phyloP scores from a whole-genome alignment of 2,797 vertebrate genomes.

The Amblyopsis hoosieri region DNA sequence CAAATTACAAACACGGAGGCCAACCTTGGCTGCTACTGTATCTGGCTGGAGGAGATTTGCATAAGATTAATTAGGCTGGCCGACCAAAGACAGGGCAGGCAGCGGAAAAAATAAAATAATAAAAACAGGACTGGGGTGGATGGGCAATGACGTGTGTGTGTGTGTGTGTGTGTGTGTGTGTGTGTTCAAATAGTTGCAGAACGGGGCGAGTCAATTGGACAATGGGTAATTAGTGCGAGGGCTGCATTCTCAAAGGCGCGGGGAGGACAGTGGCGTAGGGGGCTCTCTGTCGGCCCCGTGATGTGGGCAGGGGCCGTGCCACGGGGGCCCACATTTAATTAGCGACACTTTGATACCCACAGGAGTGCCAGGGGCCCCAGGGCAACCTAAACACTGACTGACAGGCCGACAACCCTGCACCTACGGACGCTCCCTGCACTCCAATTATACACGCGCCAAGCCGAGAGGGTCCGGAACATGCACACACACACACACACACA shows the following conservation, averaged over 20 bases:
- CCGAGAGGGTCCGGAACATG: constrained; percentile 70
- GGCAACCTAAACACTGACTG: constrained; percentile 99
- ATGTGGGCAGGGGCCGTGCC: constrained; percentile 88
- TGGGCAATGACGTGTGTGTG: constrained; percentile 52
- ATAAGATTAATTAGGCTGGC: constrained; percentile 99
- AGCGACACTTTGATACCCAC: constrained; percentile 99
- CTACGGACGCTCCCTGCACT: constrained; percentile 93
- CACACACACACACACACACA: constrained; percentile 36
- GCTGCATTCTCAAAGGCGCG: constrained; percentile 94
- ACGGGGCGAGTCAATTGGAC: constrained; percentile 93
- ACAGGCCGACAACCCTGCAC: constrained; percentile 93
- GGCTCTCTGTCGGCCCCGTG: constrained; percentile 78
- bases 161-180: constrained; percentile 71
- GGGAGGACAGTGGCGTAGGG: constrained; percentile 85
- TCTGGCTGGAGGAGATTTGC: constrained; percentile 98
- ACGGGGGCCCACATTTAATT: constrained; percentile 99
- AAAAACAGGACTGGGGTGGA: constrained; percentile 61
- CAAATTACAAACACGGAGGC: constrained; percentile 99
- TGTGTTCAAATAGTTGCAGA: constrained; percentile 82
- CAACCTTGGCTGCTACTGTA: constrained; percentile 87
- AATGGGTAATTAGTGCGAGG: constrained; percentile 99
- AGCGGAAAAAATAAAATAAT: constrained; percentile 76
- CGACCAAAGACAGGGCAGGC: constrained; percentile 91
- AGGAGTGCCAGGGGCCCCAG: constrained; percentile 96
- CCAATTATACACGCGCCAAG: constrained; percentile 96